These are phyloP conservation scores for Rattus norvegicus DNA, from an alignment of 2,113 vertebrate genomes.

Conservation along the genomic window GRCr8 NC_086025.1:129693501-129694000, in stretches of 20 bases:
- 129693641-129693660: background rate
- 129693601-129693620: too few relatives aligned
- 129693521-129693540: background rate
- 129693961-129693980: background rate
- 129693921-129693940: background rate
- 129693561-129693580: background rate
- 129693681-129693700: background rate
- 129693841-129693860: background rate
- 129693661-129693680: background rate
- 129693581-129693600: too few relatives aligned
- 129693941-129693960: background rate
- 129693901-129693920: too few relatives aligned
- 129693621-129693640: too few relatives aligned
- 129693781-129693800: background rate
- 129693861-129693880: background rate
- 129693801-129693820: background rate
- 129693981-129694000: background rate
- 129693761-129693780: background rate
- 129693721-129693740: background rate
- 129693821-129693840: background rate
- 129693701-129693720: background rate
- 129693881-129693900: too few relatives aligned
- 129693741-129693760: background rate
- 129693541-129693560: too few relatives aligned
- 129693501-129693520: background rate